Conservation (phyloP, 2,888 invertebrate genomes). For the Pristionchus entomophagus region DNA sequence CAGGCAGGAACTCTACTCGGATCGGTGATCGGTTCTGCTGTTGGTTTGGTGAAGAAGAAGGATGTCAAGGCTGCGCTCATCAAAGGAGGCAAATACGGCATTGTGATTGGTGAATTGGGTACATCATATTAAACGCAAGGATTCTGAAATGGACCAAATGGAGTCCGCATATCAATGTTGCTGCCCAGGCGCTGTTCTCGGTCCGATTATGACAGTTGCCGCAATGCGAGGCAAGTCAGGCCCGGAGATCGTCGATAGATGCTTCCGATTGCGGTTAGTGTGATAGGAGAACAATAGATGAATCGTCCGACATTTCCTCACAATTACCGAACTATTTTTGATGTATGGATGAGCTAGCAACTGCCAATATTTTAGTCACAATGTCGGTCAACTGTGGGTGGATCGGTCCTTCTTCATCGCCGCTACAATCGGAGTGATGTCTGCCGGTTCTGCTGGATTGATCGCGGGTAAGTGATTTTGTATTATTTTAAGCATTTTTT, state of each 20-base stretch:
- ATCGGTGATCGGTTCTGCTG: not conserved
- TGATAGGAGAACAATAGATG: too few relatives aligned
- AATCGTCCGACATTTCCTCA: too few relatives aligned
- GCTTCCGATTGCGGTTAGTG: conserved; percentile 2
- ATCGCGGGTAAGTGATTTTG: not conserved
- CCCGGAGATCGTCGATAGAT: not conserved
- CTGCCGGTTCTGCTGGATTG: not conserved
- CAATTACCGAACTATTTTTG: too few relatives aligned
- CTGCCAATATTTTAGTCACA: not conserved
- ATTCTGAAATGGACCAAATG: too few relatives aligned
- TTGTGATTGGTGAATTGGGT: not conserved
- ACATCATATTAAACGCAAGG: too few relatives aligned
- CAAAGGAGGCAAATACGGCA: conserved; percentile 12
- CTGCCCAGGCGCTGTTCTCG: not conserved
- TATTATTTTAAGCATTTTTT: too few relatives aligned
- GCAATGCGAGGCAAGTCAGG: not conserved
- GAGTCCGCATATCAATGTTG: not conserved
- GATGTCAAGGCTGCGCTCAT: not conserved
- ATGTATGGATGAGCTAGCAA: too few relatives aligned
- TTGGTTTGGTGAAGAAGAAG: not conserved
- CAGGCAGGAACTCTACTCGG: not conserved
- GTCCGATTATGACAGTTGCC: not conserved
- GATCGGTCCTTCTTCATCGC: conserved; percentile 28
- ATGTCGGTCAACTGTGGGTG: conserved; percentile 5
- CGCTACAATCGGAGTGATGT: not conserved